A percentile compares a stretch with the other conserved stretches of the same genome.
Evolutionary conservation across 2,888 invertebrate species (phyloP).

Genomic region (Argyra leucocephala): DNA sequence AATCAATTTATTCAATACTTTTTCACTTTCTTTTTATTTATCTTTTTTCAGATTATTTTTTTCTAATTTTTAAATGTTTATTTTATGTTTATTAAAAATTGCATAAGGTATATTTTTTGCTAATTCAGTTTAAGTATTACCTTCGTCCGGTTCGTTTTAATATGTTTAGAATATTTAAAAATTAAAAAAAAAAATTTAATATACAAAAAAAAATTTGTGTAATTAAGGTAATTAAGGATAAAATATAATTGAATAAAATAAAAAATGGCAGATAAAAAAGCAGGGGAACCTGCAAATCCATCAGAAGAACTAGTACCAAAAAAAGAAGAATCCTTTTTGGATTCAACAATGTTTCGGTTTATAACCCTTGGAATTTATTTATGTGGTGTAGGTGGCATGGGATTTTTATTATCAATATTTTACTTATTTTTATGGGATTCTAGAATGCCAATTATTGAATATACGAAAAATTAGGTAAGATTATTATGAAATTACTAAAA

Average conservation of each 20-base stretch:
- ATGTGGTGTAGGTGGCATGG: slow-evolving; percentile 38
- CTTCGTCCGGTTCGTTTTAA: background rate
- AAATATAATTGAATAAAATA: no score
- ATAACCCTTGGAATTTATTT: slow-evolving; percentile 36
- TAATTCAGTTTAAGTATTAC: background rate
- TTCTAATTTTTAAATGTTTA: background rate
- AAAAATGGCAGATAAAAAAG: background rate
- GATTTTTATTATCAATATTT: slow-evolving; percentile 37
- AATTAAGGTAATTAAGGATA: no score
- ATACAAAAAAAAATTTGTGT: no score
- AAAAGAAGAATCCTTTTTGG: slow-evolving; percentile 32
- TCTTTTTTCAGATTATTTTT: background rate
- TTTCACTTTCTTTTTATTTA: background rate
- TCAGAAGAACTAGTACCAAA: background rate
- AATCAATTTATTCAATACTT: background rate
- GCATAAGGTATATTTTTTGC: background rate
- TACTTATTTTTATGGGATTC: slow-evolving; percentile 41
- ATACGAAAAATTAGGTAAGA: background rate
- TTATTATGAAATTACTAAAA: background rate
- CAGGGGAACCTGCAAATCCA: background rate
- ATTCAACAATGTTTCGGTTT: slow-evolving; percentile 36
- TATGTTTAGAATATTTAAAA: no score
- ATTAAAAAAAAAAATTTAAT: background rate
- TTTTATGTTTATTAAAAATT: slow-evolving; percentile 5
- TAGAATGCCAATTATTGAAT: slow-evolving; percentile 31